Conservation (phyloP, 2,888 invertebrate species). For the Cerceris ruficornis region DNA sequence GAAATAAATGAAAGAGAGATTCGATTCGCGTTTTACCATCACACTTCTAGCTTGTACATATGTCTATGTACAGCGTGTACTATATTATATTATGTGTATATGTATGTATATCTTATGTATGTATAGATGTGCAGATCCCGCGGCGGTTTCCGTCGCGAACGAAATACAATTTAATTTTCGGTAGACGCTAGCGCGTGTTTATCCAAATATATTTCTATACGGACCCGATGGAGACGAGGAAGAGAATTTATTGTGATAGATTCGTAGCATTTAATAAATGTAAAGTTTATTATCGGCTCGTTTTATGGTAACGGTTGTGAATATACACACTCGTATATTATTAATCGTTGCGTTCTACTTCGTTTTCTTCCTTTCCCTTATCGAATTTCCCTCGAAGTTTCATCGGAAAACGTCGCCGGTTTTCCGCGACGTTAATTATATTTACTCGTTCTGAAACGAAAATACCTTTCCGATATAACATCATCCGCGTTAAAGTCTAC, state of each 20-base stretch:
- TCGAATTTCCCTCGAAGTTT: neutral
- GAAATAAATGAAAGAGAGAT: constrained; percentile 21
- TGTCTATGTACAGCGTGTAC: constrained; percentile 45
- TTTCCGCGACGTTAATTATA: no score
- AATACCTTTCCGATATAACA: no score
- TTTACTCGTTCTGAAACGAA: no score
- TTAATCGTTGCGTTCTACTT: constrained; percentile 20
- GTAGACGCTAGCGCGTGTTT: constrained; percentile 57
- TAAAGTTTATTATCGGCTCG: constrained; percentile 55
- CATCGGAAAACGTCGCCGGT: no score
- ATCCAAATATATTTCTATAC: constrained; percentile 75
- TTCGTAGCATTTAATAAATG: constrained; percentile 61
- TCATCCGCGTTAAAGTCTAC: no score
- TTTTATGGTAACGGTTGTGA: constrained; percentile 64
- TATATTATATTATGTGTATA: constrained; percentile 31
- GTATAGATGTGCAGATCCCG: constrained; percentile 51
- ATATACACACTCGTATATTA: constrained; percentile 58
- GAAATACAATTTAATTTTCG: constrained; percentile 49
- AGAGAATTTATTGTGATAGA: constrained; percentile 67
- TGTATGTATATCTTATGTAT: constrained; percentile 18
- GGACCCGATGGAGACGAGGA: constrained; percentile 11
- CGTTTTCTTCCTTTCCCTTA: neutral
- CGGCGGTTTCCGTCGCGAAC: constrained; percentile 16
- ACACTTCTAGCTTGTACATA: constrained; percentile 61
- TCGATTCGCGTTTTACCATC: constrained; percentile 64